Evolutionary conservation across 2,888 invertebrate genomes (phyloP), one percentile per base, ranked within the genome.

Genomic region (Artemia sinica): DNA sequence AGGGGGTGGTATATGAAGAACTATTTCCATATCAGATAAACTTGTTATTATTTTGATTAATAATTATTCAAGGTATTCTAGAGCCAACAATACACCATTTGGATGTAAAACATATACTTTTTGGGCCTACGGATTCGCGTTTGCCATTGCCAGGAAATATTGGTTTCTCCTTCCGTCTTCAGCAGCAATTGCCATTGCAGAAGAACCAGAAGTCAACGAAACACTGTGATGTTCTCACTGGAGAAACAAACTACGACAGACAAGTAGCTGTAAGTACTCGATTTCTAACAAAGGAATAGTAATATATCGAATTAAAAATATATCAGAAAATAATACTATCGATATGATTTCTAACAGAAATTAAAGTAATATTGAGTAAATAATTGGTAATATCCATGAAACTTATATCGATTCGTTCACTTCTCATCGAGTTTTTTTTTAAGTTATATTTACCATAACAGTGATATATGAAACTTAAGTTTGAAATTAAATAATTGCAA

Each of bases 71-170:
- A 14, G n/a, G n/a, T 14, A n/a, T 58, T 58, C 10, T 18, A 58
- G 58, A 58, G 18, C 58, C 58, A n/a, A 58, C 58, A n/a, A 58
- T 58, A 14, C 58, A 58, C 18, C 58, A 58, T 18, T 58, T 58
- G 58, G 58, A 58, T 10, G 58, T 58, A 18, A 58, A 58, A 14
- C 58, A 58, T 18, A 58, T 58, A 18, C 75, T 86, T 49, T 77
- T 87, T 18, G 83, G 84, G 12, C 82, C 83, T 0, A 79, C 80
- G 69, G 85, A 85, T 49, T 84, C 84, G 75, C 81, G 87, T 50
- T 84, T 87, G 75, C 85, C 84, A 73, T 78, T 88, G 71, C 86
- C 85, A 28, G 86, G 86, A 69, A 82, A 84, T 71, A 80, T 85
- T 0, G 87, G 87, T 0, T 83, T 85, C 14, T 86, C 85, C 0